Evolutionary conservation across 2,888 invertebrate species (phyloP), one percentile per base, ranked within the genome.

Genomic region (Dastarcus helophoroides): DNA sequence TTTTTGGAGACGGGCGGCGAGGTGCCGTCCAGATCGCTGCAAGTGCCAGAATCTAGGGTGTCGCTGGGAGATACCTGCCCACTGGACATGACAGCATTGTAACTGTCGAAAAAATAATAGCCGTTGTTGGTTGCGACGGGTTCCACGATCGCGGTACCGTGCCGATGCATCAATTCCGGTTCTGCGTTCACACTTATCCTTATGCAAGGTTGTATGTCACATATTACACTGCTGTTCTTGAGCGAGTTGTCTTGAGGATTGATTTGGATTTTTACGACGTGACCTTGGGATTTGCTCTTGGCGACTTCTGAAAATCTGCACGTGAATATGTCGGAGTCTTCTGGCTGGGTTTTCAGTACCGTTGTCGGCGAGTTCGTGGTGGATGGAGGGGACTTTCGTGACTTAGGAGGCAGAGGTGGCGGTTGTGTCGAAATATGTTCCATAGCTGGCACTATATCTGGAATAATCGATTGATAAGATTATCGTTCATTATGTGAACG

Each of bases 61-160:
- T 84, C 84, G 49, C 78, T 81, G 1, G 84, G 83, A 15, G 84
- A 84, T 50, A 81, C 80, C 51, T 85, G 84, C 2, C 84, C 84
- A 52, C 81, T 82, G 28, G 80, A 76, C 71, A 80, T 79, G 32
- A 77, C 64, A 14, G 42, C 65, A 45, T 65, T 67, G 36, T 63
- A 64, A 43, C 68, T 75, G 4, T 72, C 64, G 42, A 67, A 71
- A 56, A 73, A 77, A 46, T 73, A 78, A 50, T 77, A 78, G 43
- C 52, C 47, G 43, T 43, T 44, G 43, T 48, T 38, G 38, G 44
- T 43, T 44, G 56, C 44, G n/a, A 36, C 22, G 19, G 48, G 37
- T 11, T 43, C 36, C 42, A 54, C 39, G 14, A 31, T 30, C 41
- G 39, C 40, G 22, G 36, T 39, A 36, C 41, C 49, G 60, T 50